phyloP scores from a whole-genome alignment of 2,888 invertebrate genomes.

The Autographa gamma region DNA sequence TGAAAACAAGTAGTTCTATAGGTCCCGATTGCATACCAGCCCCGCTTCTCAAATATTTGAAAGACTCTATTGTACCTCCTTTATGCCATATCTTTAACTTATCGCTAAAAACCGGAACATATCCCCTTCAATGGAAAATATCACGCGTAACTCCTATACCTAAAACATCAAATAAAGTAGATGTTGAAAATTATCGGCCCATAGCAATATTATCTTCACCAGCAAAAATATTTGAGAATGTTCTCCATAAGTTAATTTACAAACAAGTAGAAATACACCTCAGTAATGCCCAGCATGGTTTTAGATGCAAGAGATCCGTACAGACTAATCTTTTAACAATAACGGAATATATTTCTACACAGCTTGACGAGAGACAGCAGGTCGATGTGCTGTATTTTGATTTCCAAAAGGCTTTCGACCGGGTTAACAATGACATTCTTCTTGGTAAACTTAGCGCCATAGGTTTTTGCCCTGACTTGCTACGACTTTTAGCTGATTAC shows the following conservation, averaged over 20 bases:
- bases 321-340: not conserved
- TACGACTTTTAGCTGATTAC: too few species aligned
- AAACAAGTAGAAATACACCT: not conserved
- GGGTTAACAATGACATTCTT: not conserved
- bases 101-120: not conserved
- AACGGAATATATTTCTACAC: not conserved
- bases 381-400: not conserved
- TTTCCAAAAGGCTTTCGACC: not conserved
- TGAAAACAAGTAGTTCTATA: slow-evolving; percentile 6
- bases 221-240: not conserved
- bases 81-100: not conserved
- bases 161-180: not conserved
- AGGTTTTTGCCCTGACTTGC: too few species aligned
- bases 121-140: not conserved
- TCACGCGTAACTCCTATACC: not conserved
- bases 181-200: not conserved
- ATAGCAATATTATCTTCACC: not conserved
- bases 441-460: too few species aligned
- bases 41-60: not conserved
- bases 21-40: slow-evolving; percentile 11
- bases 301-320: not conserved
- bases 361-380: not conserved
- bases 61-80: not conserved
- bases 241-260: not conserved
- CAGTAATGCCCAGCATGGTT: not conserved